Evolutionary conservation across 2,888 invertebrate genomes (phyloP).

Genomic region (Beris chalybata): DNA sequence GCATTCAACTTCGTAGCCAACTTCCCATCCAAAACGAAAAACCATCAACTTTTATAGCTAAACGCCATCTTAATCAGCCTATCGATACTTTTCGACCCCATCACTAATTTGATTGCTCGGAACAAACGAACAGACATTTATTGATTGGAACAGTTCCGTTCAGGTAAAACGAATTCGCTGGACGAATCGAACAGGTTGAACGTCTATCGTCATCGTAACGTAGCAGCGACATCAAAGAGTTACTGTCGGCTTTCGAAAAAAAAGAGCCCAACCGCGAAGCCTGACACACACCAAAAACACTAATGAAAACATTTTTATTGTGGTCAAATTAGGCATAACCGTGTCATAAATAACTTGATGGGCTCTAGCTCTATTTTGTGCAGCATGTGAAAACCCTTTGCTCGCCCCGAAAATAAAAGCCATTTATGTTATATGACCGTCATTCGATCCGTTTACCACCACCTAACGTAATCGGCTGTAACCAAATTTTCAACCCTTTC

Average conservation of each 20-base stretch:
- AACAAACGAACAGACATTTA: conserved; percentile 16
- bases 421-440: conserved; percentile 11
- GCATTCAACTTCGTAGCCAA: no score
- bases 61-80: no score
- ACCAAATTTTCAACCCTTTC: conserved; percentile 29
- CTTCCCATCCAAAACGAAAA: no score
- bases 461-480: conserved; percentile 16
- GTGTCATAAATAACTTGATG: conserved; percentile 34
- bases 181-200: conserved; percentile 7
- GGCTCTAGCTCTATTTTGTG: conserved; percentile 13
- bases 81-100: no score
- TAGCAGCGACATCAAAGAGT: conserved; percentile 27
- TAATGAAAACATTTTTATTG: conserved; percentile 36
- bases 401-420: neutral
- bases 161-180: conserved; percentile 3
- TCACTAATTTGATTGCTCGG: no score
- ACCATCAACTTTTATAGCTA: no score
- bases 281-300: conserved; percentile 20
- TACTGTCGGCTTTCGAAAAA: conserved; percentile 7
- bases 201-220: conserved; percentile 8
- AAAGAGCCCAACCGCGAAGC: conserved; percentile 21
- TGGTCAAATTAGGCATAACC: conserved; percentile 36
- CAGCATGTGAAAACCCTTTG: neutral
- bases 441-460: conserved; percentile 26
- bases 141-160: conserved; percentile 16